A percentile compares a stretch with the other conserved stretches of the same genome.
Conservation (phyloP, 2,113 vertebrate species). For the Baryphthengus martii region DNA sequence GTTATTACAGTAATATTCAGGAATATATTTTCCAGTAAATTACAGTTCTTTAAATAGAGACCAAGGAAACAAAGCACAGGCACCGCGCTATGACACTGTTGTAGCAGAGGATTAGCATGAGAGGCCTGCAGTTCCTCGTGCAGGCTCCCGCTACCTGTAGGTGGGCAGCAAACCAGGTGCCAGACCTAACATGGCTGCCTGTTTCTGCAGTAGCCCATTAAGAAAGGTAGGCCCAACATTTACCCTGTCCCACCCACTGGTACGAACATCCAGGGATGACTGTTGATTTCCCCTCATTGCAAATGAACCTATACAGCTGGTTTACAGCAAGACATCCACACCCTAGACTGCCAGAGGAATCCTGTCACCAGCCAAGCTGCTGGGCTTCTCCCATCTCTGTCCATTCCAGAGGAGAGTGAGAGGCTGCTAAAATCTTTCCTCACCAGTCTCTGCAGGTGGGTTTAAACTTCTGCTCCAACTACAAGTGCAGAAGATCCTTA, state of each 20-base stretch:
- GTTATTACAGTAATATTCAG: constrained; percentile 56
- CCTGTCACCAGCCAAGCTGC: neutral
- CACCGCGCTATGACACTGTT: neutral
- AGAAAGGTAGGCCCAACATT: neutral
- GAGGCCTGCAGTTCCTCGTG: neutral
- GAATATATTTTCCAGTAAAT: constrained; percentile 52
- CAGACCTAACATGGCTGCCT: neutral
- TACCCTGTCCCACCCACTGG: rapidly evolving
- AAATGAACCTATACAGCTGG: neutral
- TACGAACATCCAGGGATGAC: neutral
- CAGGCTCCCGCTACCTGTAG: neutral
- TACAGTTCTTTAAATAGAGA: constrained; percentile 23
- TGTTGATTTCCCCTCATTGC: neutral
- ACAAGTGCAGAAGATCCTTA: neutral
- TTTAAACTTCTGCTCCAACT: neutral
- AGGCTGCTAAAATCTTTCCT: neutral
- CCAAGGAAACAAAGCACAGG: neutral
- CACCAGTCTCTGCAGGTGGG: neutral
- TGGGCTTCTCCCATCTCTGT: neutral
- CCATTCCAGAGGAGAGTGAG: neutral
- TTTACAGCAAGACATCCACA: neutral
- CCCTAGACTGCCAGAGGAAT: neutral
- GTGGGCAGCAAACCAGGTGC: neutral
- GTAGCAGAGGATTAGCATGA: neutral
- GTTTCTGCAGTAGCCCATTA: neutral